Evolutionary conservation across 2,797 vertebrate species (phyloP), one percentile per base, ranked within the genome.

Genomic region (Allobates femoralis): DNA sequence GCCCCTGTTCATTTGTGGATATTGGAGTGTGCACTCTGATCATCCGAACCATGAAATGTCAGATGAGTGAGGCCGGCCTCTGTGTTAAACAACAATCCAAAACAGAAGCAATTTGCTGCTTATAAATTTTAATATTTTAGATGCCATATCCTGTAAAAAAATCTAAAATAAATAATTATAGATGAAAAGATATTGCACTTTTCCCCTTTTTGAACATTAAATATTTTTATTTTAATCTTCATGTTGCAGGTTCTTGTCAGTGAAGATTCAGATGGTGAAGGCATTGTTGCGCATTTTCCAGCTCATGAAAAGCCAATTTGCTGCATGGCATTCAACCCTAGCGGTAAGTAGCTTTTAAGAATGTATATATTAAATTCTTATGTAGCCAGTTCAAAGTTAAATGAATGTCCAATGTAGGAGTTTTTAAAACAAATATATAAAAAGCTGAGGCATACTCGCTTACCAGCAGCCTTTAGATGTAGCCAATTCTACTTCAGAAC

Each of bases 231-330:
- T 73, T 41, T 41, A n/a, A 58, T 89, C 55, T 1, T 46, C 88
- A 41, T 30, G 78, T 18, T 83, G 37, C 93, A 99, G 98, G 98
- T 99, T 0, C 91, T 99, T 84, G 95, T 99, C 94, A 99, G 97
- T 0, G 98, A 99, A 89, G 98, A 99, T 91, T 97, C 96, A 0
- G 98, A 99, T 53, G 97, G 97, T 3, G 96, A 97, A 37, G 98
- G 98, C 80, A 95, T 98, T 55, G 96, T 99, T 92, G 97, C 98
- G 88, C 98, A 99, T 94, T 99, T 99, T 93, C 98, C 97, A 89
- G 98, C 98, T 21, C 98, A 99, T 23, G 98, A 99, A 93, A 99
- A 99, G 90, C 98, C 98, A 74, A 98, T 99, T 90, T 99, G 97
- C 94, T 99, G 98, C 92, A 99, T 99, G 98, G 96, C 98, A 89